Conservation (phyloP, 2,888 invertebrate genomes). For the Ypsolopha scabrella region DNA sequence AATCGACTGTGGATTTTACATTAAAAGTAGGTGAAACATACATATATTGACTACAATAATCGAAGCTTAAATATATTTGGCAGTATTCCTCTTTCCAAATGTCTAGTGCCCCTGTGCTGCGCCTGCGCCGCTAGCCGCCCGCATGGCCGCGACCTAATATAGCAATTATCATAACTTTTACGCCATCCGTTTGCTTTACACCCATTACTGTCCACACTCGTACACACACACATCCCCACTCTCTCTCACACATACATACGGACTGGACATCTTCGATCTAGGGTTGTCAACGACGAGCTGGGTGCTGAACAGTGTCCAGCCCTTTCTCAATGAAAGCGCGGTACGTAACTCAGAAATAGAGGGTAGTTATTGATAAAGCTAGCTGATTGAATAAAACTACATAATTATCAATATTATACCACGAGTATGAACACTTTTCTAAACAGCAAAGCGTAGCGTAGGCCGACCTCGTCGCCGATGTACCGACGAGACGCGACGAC, state of each 20-base stretch:
- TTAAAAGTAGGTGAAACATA: too few species aligned
- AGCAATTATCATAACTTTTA: conserved; percentile 50
- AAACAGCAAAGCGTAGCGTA: too few species aligned
- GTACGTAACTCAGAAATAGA: neutral
- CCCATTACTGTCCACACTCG: conserved; percentile 27
- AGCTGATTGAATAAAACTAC: too few species aligned
- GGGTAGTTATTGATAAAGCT: too few species aligned
- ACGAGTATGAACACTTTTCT: too few species aligned
- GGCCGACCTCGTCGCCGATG: too few species aligned
- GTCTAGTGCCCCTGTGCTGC: too few species aligned
- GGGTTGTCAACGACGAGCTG: neutral
- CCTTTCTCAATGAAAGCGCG: neutral
- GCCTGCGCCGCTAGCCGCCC: conserved; percentile 19
- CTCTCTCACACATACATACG: conserved; percentile 8
- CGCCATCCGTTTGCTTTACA: conserved; percentile 40
- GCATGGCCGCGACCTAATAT: conserved; percentile 36
- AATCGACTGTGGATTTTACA: too few species aligned
- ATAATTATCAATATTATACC: too few species aligned
- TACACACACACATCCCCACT: conserved; percentile 5
- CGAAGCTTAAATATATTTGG: conserved; percentile 6
- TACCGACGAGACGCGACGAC: too few species aligned
- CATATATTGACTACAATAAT: too few species aligned
- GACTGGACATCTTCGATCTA: neutral
- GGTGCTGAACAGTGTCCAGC: neutral
- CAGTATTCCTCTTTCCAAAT: conserved; percentile 9